Evolutionary conservation across 2,888 invertebrate genomes (phyloP).

Genomic region (Anticlea derivata): DNA sequence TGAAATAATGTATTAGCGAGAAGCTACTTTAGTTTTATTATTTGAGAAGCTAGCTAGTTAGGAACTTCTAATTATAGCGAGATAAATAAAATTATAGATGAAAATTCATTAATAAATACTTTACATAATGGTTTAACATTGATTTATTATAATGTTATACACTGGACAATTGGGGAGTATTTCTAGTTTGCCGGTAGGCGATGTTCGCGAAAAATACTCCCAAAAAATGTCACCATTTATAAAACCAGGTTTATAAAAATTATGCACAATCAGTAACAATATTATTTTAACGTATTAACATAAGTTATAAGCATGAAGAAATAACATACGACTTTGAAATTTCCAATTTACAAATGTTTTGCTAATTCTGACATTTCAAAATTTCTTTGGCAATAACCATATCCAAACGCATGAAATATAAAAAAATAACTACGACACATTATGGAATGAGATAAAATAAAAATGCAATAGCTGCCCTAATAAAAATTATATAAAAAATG

Average conservation of each 20-base stretch:
- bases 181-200: constrained; percentile 54
- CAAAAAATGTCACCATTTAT: constrained; percentile 59
- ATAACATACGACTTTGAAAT: constrained; percentile 46
- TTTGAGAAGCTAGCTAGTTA: constrained; percentile 78
- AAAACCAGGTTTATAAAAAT: constrained; percentile 67
- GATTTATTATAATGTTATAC: constrained; percentile 52
- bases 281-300: constrained; percentile 65
- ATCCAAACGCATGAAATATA: constrained; percentile 61
- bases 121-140: constrained; percentile 72
- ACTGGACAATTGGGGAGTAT: constrained; percentile 71
- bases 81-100: constrained; percentile 74
- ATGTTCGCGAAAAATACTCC: constrained; percentile 69
- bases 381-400: constrained; percentile 78
- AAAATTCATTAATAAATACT: constrained; percentile 77
- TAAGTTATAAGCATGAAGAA: constrained; percentile 62
- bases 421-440: constrained; percentile 58
- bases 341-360: constrained; percentile 55
- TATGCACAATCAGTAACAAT: constrained; percentile 76
- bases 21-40: constrained; percentile 63
- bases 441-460: constrained; percentile 72
- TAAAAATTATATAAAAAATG: constrained; percentile 66
- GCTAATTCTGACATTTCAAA: constrained; percentile 58
- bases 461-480: constrained; percentile 78
- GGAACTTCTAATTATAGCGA: constrained; percentile 80
- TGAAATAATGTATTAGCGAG: constrained; percentile 53